Evolutionary conservation across 2,888 invertebrate genomes (phyloP).

Genomic region (Mellilla xanthometata): DNA sequence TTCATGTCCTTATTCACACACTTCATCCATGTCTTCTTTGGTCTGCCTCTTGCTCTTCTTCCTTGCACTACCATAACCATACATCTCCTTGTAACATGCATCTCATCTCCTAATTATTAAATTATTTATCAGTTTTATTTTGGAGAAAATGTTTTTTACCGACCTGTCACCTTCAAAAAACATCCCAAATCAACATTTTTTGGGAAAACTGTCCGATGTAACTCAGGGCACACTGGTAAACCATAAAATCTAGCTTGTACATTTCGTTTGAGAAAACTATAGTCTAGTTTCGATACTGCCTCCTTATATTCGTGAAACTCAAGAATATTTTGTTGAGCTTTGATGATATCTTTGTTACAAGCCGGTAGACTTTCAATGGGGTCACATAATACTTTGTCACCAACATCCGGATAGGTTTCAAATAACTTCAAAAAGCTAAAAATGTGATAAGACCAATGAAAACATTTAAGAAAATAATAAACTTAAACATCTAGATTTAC

Average conservation of each 20-base stretch:
- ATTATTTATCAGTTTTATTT: no score
- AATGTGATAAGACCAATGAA: no score
- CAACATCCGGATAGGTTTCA: slow-evolving; percentile 86
- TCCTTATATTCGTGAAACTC: slow-evolving; percentile 61
- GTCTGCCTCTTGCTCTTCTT: no score
- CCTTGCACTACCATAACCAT: no score
- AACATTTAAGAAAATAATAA: no score
- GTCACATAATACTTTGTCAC: slow-evolving; percentile 85
- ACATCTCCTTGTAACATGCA: no score
- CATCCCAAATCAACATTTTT: slow-evolving; percentile 87
- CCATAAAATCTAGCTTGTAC: slow-evolving; percentile 86
- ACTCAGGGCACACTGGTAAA: slow-evolving; percentile 86
- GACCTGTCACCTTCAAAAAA: slow-evolving; percentile 89
- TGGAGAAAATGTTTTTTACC: slow-evolving; percentile 8
- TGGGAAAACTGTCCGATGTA: slow-evolving; percentile 86
- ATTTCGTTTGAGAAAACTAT: slow-evolving; percentile 81
- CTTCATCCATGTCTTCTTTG: no score
- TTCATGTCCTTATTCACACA: no score
- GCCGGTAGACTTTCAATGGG: slow-evolving; percentile 84
- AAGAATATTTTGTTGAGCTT: slow-evolving; percentile 83
- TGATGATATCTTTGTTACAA: slow-evolving; percentile 84
- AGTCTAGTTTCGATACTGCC: slow-evolving; percentile 47
- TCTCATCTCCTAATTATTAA: no score
- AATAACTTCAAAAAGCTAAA: slow-evolving; percentile 87
- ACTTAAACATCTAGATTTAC: no score